Conservation (phyloP, 2,888 invertebrate species). For the Pollenia labialis region DNA sequence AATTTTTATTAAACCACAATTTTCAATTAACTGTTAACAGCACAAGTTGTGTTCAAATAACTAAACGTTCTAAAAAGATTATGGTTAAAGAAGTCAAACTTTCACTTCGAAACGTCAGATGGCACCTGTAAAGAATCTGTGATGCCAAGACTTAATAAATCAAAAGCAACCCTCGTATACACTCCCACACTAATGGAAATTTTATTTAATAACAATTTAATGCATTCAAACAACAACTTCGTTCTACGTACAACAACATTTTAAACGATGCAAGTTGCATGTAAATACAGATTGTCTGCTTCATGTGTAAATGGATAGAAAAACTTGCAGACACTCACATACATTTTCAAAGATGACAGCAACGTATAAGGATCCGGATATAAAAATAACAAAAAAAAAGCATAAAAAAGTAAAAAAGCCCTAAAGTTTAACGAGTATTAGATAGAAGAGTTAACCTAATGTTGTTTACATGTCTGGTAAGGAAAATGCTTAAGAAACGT, state of each 20-base stretch:
- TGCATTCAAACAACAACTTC: constrained; percentile 28
- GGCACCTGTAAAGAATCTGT: too few species aligned
- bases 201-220: constrained; percentile 67
- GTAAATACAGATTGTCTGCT: constrained; percentile 41
- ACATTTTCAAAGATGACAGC: constrained; percentile 21
- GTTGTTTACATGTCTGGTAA: constrained; percentile 68
- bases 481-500: constrained; percentile 19
- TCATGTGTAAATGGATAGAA: constrained; percentile 8
- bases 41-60: too few species aligned
- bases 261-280: constrained; percentile 52
- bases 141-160: too few species aligned
- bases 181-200: constrained; percentile 20
- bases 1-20: too few species aligned
- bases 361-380: constrained; percentile 16
- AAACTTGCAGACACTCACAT: constrained; percentile 11
- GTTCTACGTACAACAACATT: constrained; percentile 19
- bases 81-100: too few species aligned
- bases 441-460: constrained; percentile 60
- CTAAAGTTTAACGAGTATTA: constrained; percentile 62
- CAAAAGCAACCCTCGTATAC: background rate
- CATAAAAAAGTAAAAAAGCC: constrained; percentile 10
- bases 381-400: background rate
- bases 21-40: too few species aligned
- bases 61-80: too few species aligned
- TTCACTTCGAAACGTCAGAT: too few species aligned